Evolutionary conservation across 2,888 invertebrate genomes (phyloP), one percentile per base, ranked within the genome.

Genomic region (Temnothorax rugatulus): DNA sequence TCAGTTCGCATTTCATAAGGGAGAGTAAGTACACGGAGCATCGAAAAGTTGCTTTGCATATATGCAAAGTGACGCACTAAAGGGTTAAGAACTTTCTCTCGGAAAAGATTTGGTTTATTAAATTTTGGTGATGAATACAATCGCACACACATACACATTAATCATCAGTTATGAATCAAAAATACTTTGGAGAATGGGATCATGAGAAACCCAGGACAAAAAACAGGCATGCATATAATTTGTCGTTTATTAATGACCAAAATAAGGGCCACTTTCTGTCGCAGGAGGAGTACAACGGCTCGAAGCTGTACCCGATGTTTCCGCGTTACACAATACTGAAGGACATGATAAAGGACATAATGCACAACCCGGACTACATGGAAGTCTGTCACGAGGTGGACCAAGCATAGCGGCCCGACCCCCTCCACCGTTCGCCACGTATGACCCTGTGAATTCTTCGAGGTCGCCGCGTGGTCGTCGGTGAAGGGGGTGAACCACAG

Each of bases 291-390:
- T 99, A 99, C 95, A 97, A 97, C 93, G 97, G 97, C 95, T 97
- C 98, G 82, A 99, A 99, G 95, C 96, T 98, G 93, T 99, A 98
- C 95, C 99, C 99, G 88, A 98, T 99, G 95, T 97, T 99, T 93
- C 98, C 99, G 44, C 97, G 99, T 74, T 99, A 99, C 96, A 97
- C 98, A 86, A 98, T 99, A 96, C 96, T 99, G 90, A 99, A 99
- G 95, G 98, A 98, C 95, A 99, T 99, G 98, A 99, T 99, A 93
- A 99, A 99, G 95, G 98, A 98, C 93, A 98, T 98, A 92, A 97
- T 98, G 97, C 97, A 98, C 93, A 97, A 98, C 95, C 98, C 98
- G n/a, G 98, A 98, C 95, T 99, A 98, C 96, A 98, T 99, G 97
- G 99, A 99, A 95, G 98, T 99, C 87, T 98, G 98, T 95, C 99